Evolutionary conservation across 2,113 vertebrate genomes (phyloP).

Genomic region (Paraplagusia blochii): DNA sequence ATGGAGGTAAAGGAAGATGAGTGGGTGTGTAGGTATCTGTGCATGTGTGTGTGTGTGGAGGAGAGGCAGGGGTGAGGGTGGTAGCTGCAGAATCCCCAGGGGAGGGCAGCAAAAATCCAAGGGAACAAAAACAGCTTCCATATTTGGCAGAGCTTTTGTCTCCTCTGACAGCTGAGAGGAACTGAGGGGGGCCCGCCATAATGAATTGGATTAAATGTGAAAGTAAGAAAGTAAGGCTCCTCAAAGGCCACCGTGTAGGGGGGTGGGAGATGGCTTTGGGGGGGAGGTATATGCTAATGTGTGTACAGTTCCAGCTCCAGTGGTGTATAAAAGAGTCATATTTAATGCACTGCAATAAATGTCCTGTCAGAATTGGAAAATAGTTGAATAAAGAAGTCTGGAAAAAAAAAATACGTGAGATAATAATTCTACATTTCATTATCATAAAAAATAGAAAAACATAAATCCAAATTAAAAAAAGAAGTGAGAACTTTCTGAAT

Average conservation of each 20-base stretch:
- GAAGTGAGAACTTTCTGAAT: too few species aligned
- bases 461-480: too few species aligned
- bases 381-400: too few species aligned
- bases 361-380: too few species aligned
- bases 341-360: background rate
- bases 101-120: slow-evolving; percentile 68
- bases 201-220: slow-evolving; percentile 78
- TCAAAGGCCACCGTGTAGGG: slow-evolving; percentile 45
- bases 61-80: slow-evolving; percentile 1
- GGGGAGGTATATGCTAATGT: slow-evolving; percentile 53
- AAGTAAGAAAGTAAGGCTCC: slow-evolving; percentile 61
- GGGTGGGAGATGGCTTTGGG: slow-evolving; percentile 9
- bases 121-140: slow-evolving; percentile 74
- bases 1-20: slow-evolving; percentile 7
- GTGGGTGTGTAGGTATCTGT: slow-evolving; percentile 18
- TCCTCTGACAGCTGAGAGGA: slow-evolving; percentile 68
- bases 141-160: slow-evolving; percentile 75
- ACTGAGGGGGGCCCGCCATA: slow-evolving; percentile 48
- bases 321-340: slow-evolving; percentile 26
- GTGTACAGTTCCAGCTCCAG: slow-evolving; percentile 40
- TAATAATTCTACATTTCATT: too few species aligned
- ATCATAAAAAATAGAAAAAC: too few species aligned
- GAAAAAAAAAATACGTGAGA: too few species aligned
- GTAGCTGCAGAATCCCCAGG: slow-evolving; percentile 51
- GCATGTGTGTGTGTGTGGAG: slow-evolving; percentile 17